Evolutionary conservation across 2,797 vertebrate species (phyloP).

Genomic region (Limosa lapponica): DNA sequence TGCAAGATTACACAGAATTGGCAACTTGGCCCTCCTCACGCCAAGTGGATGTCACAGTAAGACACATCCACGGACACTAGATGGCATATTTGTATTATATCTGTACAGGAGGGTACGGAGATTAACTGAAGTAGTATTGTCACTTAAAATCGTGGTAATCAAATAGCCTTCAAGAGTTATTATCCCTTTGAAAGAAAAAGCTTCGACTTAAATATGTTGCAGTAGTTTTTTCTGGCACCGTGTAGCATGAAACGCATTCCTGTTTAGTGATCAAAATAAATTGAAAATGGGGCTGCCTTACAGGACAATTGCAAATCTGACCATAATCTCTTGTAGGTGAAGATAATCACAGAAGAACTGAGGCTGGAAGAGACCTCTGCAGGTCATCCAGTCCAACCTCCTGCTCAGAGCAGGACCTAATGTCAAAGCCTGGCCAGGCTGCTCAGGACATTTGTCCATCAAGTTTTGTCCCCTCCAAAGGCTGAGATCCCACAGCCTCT

Average conservation of each 20-base stretch:
- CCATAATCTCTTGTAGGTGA: not conserved
- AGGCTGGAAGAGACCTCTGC: not conserved
- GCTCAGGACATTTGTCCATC: accelerated
- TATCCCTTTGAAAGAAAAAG: not conserved
- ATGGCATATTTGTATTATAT: slow-evolving; percentile 33
- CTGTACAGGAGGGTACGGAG: not conserved
- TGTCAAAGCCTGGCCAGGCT: accelerated
- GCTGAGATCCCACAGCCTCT: not conserved
- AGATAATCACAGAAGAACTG: not conserved
- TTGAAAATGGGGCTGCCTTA: not conserved
- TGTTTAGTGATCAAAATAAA: not conserved
- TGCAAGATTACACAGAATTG: not conserved
- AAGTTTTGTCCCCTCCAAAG: not conserved
- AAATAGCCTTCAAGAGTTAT: not conserved
- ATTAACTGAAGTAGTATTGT: not conserved
- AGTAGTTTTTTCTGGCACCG: not conserved
- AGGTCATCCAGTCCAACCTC: not conserved
- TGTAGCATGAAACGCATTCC: accelerated
- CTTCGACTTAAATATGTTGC: not conserved
- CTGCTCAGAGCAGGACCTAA: not conserved
- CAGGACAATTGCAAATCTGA: not conserved
- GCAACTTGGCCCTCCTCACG: not conserved
- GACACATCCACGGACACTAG: slow-evolving; percentile 34
- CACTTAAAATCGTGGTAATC: not conserved
- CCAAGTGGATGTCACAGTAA: not conserved